Evolutionary conservation across 2,113 vertebrate species (phyloP), one percentile per base, ranked within the genome.

Genomic region (Nansenia antarctica): DNA sequence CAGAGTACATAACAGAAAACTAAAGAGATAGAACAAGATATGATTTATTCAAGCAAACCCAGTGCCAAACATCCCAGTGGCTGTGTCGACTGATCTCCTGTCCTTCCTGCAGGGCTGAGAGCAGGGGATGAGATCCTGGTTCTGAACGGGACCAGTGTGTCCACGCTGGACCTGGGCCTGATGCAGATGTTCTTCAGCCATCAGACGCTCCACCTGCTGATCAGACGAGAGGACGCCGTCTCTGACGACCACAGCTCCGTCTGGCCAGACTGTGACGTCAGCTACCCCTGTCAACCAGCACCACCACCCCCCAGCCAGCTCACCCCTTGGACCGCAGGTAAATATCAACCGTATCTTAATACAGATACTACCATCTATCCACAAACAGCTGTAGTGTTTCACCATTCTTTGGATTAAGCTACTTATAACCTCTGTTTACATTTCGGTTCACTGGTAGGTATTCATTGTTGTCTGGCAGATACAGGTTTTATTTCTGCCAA

Each of bases 71-170:
- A 29, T n/a, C n/a, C 24, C 11, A 29, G 26, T 26, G 29, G 14
- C n/a, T n/a, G n/a, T n/a, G n/a, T n/a, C n/a, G n/a, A n/a, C 24
- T 57, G 15, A 57, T 15, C 2, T 60, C 30, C 24, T 45, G 24
- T 42, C 15, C 24, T 42, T 76, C 68, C 69, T 8, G 70, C 87
- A 98, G 96, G 95, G n/a, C 85, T 98, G 73, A 86, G 89, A 85
- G 91, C 91, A n/a, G 95, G 94, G 68, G 96, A 95, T 64, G 94
- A 96, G 86, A 94, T 98, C 65, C 69, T 94, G 83, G 89, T 84
- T 52, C 91, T 97, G 73, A 96, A 97, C 63, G 93, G 93, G 32
- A 84, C 91, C 59, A 73, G 87, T 0, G 88, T 97, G 30, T 91
- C 91, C 26, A 82, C 91, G 14, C 91, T 98, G 62, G 93, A 95